phyloP scores from a whole-genome alignment of 2,888 invertebrate species.

The Drosophila emarginata region DNA sequence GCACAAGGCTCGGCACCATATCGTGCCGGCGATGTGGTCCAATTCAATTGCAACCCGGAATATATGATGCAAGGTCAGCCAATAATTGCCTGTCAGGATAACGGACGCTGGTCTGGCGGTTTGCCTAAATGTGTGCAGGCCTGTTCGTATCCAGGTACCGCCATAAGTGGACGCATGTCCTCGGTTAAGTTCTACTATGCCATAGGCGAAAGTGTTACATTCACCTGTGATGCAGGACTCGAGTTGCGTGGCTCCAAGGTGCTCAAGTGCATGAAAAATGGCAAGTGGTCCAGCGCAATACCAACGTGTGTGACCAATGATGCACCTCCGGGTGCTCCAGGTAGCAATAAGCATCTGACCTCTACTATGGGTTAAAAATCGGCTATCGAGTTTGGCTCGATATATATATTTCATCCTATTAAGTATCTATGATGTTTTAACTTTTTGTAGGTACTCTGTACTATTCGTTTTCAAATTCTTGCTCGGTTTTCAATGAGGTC shows the following conservation, averaged over 20 bases:
- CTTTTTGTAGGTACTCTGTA: background rate
- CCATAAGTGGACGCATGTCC: constrained; percentile 92
- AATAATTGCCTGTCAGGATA: constrained; percentile 94
- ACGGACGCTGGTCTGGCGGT: constrained; percentile 92
- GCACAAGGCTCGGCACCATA: constrained; percentile 90
- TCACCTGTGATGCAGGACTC: constrained; percentile 91
- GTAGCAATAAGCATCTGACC: constrained; percentile 56
- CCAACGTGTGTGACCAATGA: constrained; percentile 86
- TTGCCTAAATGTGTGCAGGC: constrained; percentile 94
- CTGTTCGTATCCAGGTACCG: constrained; percentile 93
- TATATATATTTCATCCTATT: background rate
- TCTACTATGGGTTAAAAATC: constrained; percentile 58
- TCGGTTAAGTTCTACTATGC: constrained; percentile 94
- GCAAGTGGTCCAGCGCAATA: constrained; percentile 93
- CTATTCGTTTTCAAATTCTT: background rate
- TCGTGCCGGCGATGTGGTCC: constrained; percentile 92
- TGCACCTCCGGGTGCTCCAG: constrained; percentile 46
- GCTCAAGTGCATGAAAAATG: constrained; percentile 90
- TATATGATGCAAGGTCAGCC: constrained; percentile 95
- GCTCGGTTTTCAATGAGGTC: background rate
- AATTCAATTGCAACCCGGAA: constrained; percentile 93
- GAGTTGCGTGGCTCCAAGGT: constrained; percentile 89
- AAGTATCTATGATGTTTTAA: background rate
- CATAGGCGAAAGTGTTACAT: constrained; percentile 92
- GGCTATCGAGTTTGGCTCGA: background rate